These are phyloP conservation scores for Scaptomyza hsui DNA, from an alignment of 1,140 invertebrate genomes.

Conservation along the genomic window DNA sequence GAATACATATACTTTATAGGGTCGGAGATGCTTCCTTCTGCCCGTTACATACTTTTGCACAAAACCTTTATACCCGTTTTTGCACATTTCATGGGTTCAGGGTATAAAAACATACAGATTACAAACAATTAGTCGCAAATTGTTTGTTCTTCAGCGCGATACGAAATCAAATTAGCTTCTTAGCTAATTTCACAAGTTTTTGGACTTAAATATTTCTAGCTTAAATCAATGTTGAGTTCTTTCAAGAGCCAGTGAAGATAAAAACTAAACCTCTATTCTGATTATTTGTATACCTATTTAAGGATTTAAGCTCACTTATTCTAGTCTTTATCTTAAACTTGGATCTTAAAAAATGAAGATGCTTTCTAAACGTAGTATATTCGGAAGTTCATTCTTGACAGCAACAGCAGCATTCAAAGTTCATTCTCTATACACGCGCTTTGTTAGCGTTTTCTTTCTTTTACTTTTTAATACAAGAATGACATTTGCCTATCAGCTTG, in stretches of 20 bases:
- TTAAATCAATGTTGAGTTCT: too few relatives aligned
- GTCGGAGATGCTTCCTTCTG: too few relatives aligned
- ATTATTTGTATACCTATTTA: not conserved
- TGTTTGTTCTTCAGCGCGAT: constrained; percentile 26
- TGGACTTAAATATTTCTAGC: not conserved
- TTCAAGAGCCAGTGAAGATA: too few relatives aligned
- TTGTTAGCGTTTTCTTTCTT: constrained; percentile 63
- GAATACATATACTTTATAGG: too few relatives aligned
- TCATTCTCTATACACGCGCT: constrained; percentile 48
- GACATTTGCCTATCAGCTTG: constrained; percentile 73
- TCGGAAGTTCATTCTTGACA: constrained; percentile 19
- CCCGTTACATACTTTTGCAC: too few relatives aligned
- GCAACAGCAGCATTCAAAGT: not conserved
- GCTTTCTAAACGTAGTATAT: not conserved
- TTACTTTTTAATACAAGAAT: constrained; percentile 62
- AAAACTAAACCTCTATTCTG: too few relatives aligned
- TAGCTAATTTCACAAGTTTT: constrained; percentile 17
- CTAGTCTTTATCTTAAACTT: too few relatives aligned
- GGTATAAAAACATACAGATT: constrained; percentile 28
- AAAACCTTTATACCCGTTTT: too few relatives aligned
- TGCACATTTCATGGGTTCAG: too few relatives aligned
- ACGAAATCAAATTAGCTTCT: constrained; percentile 29
- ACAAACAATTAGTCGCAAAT: constrained; percentile 42
- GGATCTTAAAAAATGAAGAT: not conserved
- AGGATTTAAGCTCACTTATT: not conserved